Percentiles rank a stretch among this genome's conserved stretches.
Conservation (phyloP, 1,140 invertebrate species). For the Ceratina japonica region DNA sequence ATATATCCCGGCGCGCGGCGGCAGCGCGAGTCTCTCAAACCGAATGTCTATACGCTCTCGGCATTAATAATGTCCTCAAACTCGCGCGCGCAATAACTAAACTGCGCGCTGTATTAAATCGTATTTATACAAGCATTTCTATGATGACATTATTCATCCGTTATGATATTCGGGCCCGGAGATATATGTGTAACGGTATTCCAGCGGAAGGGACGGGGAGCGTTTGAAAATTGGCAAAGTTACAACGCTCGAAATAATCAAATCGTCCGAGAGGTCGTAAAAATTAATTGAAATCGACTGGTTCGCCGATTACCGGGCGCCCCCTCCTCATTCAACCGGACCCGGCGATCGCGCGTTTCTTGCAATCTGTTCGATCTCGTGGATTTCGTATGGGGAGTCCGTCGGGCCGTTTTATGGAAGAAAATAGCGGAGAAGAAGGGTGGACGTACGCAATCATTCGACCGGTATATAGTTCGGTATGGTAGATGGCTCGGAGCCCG, state of each 20-base stretch:
- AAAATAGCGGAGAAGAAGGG: slow-evolving; percentile 48
- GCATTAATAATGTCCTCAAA: too few species aligned
- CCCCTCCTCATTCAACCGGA: too few species aligned
- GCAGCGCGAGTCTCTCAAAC: neutral
- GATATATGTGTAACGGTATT: too few species aligned
- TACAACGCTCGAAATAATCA: neutral
- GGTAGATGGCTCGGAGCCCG: slow-evolving; percentile 68
- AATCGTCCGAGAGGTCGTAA: neutral
- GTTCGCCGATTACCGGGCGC: too few species aligned
- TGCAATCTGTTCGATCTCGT: slow-evolving; percentile 46
- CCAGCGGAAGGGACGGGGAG: too few species aligned
- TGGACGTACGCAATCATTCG: slow-evolving; percentile 49
- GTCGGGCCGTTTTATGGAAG: slow-evolving; percentile 41
- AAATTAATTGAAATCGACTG: neutral
- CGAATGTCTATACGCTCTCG: neutral
- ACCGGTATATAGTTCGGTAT: slow-evolving; percentile 45
- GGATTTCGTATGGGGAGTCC: slow-evolving; percentile 48
- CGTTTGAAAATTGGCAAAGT: too few species aligned
- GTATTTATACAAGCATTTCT: too few species aligned
- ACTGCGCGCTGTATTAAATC: too few species aligned
- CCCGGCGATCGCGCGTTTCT: slow-evolving; percentile 4
- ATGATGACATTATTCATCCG: too few species aligned
- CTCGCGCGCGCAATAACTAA: too few species aligned
- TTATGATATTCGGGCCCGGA: too few species aligned
- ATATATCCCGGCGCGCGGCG: neutral